These are phyloP conservation scores for Drosophila melanosoma DNA, from an alignment of 2,888 invertebrate genomes.

Conservation along the genomic window DNA sequence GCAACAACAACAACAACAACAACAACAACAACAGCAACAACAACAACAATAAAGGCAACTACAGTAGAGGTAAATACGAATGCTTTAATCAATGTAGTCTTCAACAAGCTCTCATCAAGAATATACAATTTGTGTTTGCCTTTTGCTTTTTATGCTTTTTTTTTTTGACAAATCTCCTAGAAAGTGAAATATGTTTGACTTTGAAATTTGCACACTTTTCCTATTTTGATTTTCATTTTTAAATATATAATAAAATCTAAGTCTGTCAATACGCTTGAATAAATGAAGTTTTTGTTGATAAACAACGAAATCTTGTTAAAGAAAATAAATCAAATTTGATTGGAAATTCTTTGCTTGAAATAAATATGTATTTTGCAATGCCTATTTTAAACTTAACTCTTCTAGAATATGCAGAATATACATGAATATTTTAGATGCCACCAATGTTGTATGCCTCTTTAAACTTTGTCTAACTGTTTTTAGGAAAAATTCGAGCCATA, in stretches of 20 bases:
- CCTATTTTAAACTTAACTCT: background rate
- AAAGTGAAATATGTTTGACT: no score
- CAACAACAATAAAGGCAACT: background rate
- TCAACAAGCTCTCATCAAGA: background rate
- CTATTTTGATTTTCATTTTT: no score
- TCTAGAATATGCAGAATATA: background rate
- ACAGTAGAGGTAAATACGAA: background rate
- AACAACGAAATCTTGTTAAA: no score
- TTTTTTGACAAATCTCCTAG: no score
- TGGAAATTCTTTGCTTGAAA: background rate
- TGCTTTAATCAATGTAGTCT: background rate
- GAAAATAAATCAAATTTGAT: no score
- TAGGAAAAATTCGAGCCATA: background rate
- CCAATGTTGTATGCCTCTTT: background rate
- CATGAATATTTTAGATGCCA: background rate
- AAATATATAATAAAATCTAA: background rate
- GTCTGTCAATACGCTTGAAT: background rate
- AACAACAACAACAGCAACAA: constrained; percentile 1
- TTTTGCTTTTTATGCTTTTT: background rate
- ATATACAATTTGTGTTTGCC: background rate
- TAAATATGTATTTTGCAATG: background rate
- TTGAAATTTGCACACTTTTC: no score
- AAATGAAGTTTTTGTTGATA: background rate
- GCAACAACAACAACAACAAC: constrained; percentile 10
- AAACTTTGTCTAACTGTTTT: background rate